Evolutionary conservation across 2,888 invertebrate species (phyloP), one percentile per base, ranked within the genome.

Genomic region (Sepioteuthis lessoniana): DNA sequence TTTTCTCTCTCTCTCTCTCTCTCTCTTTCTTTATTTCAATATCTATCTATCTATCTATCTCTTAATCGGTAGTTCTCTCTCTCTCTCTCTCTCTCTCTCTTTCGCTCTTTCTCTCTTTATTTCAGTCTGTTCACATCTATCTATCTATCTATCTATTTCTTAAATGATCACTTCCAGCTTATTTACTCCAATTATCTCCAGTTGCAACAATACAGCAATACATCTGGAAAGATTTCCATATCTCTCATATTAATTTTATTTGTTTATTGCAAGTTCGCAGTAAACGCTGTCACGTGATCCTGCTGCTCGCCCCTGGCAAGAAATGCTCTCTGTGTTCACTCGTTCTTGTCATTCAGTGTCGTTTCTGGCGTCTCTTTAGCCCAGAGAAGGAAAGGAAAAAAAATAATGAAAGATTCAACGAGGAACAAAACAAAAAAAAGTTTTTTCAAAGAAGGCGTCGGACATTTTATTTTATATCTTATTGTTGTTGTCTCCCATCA

Each of bases 231-330:
- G 16, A 35, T 76, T 76, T 76, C 76, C 76, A n/a, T 76, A n/a
- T 76, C n/a, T 76, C 76, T 35, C 35, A 76, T 76, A 76, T 76
- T n/a, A 76, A 76, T 35, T 76, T 35, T 76, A 19, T 76, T 76
- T 76, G n/a, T 76, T 76, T 76, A 76, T 76, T 76, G 76, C 76
- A 76, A 76, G 35, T 76, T 76, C 76, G n/a, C n/a, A 35, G n/a
- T 76, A 76, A 76, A 76, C 13, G 76, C 10, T 76, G n/a, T 25
- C 76, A 76, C 35, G 76, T 76, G 76, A 76, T 76, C 76, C n/a
- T 16, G 55, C 55, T 55, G 8, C 35, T 76, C n/a, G 76, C 76
- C n/a, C 4, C 76, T n/a, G 76, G 76, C 76, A 35, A 76, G 76
- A 76, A 35, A 19, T 16, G 76, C n/a, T 35, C n/a, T 35, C 35